Evolutionary conservation across 2,888 invertebrate genomes (phyloP), one percentile per base, ranked within the genome.

Genomic region (Conomelus anceps): DNA sequence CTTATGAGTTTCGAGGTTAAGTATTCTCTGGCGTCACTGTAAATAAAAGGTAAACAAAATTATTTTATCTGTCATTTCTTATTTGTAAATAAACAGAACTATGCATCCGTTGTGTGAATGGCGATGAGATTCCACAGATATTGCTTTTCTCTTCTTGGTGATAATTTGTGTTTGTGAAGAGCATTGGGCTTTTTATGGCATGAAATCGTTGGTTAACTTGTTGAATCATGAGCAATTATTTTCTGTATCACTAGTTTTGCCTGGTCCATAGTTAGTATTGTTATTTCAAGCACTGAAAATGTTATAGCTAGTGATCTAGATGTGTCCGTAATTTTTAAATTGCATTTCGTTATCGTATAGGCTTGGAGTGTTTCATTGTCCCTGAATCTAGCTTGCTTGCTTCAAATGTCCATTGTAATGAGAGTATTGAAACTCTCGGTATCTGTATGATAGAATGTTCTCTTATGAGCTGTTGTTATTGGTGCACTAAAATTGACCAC

Each of bases 121-220:
- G 63, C n/a, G 63, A 63, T 63, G 63, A 63, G 63, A 63, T 63
- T 63, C 63, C 63, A 63, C 63, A 63, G 63, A 86, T 86, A 86
- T 86, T 86, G 86, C 86, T 86, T 86, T 9, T 86, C 86, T 86
- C 86, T 86, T 86, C 86, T 86, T 86, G 23, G 29, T 86, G 29
- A 86, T 24, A 9, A 86, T 86, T 86, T 23, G 24, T 86, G 24
- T 86, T 86, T 86, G 24, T 86, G 86, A 20, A 86, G 29, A 86
- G 86, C 23, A 86, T 86, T 86, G 7, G 22, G 86, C 86, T 86
- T 86, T 23, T 86, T 63, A 63, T 63, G n/a, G 63, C 63, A 63
- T 63, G 63, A 63, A 3, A 63, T 63, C 63, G 63, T 63, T 63
- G 63, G 63, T 63, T 63, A 63, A 63, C 34, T 34, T 34, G 13